A percentile compares a stretch with the other conserved stretches of the same genome.
These are phyloP conservation scores for Ficedula albicollis DNA, from an alignment of 2,797 vertebrate genomes.

Conservation along the genomic window DNA sequence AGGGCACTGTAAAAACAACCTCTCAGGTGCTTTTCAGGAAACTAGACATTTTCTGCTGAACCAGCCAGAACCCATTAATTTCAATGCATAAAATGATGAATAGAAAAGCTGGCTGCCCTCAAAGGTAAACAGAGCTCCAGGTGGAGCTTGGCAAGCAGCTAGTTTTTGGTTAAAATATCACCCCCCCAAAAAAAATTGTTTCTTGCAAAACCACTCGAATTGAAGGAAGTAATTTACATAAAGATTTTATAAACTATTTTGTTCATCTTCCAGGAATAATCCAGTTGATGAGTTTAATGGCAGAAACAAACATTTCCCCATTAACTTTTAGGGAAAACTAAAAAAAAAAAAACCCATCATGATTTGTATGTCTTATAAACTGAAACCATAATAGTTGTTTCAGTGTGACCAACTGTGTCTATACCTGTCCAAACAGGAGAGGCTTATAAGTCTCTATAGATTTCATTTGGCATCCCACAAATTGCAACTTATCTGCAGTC, in stretches of 20 bases:
- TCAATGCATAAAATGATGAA: constrained; percentile 6
- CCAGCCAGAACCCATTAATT: constrained; percentile 23
- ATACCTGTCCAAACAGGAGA: background rate
- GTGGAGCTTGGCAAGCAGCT: background rate
- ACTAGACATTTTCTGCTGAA: constrained; percentile 11
- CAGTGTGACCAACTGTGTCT: background rate
- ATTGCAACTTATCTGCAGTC: background rate
- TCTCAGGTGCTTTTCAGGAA: constrained; percentile 47
- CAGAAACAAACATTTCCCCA: background rate
- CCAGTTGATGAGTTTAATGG: background rate
- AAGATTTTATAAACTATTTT: background rate
- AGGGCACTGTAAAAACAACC: background rate
- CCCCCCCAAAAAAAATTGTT: background rate
- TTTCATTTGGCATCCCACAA: background rate
- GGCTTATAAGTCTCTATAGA: background rate
- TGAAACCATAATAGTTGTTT: background rate
- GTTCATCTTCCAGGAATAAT: constrained; percentile 3
- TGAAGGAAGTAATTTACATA: background rate
- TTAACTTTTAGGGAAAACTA: background rate
- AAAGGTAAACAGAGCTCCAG: constrained; percentile 37
- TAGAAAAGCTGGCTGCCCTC: background rate
- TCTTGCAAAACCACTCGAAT: background rate
- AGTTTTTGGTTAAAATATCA: background rate
- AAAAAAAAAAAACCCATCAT: background rate
- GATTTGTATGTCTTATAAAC: background rate